These are phyloP conservation scores for Hyles euphorbiae DNA, from an alignment of 1,140 invertebrate genomes.

Conservation along the genomic window DNA sequence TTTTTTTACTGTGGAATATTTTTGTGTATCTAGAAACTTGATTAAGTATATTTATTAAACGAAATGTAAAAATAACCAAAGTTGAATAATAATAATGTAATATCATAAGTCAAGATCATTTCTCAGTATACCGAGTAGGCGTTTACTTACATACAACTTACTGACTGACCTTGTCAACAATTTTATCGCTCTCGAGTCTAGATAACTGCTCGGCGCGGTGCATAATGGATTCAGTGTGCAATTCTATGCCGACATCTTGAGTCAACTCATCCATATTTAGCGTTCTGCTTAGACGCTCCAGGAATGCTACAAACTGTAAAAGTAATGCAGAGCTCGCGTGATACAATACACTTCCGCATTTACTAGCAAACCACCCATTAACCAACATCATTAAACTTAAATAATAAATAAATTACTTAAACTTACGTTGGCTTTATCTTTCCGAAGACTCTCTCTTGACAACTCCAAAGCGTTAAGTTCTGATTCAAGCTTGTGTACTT, in stretches of 20 bases:
- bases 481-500: constrained; percentile 83
- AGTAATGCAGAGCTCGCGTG: constrained; percentile 3
- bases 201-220: constrained; percentile 86
- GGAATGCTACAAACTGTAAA: constrained; percentile 82
- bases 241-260: constrained; percentile 84
- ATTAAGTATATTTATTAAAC: too few species aligned
- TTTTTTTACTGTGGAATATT: too few species aligned
- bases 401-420: not conserved
- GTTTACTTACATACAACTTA: constrained; percentile 11
- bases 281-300: constrained; percentile 83
- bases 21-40: too few species aligned
- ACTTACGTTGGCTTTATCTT: constrained; percentile 80
- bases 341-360: constrained; percentile 1
- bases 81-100: too few species aligned
- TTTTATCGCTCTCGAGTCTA: constrained; percentile 85
- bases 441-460: constrained; percentile 78
- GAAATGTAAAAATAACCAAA: too few species aligned
- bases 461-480: constrained; percentile 81
- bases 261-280: constrained; percentile 87
- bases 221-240: constrained; percentile 86
- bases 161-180: constrained; percentile 83
- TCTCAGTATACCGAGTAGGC: constrained; percentile 4
- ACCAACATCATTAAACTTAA: not conserved
- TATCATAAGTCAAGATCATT: constrained; percentile 12
- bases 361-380: not conserved